Evolutionary conservation across 1,140 invertebrate genomes (phyloP).

Genomic region (Drosophila auraria): DNA sequence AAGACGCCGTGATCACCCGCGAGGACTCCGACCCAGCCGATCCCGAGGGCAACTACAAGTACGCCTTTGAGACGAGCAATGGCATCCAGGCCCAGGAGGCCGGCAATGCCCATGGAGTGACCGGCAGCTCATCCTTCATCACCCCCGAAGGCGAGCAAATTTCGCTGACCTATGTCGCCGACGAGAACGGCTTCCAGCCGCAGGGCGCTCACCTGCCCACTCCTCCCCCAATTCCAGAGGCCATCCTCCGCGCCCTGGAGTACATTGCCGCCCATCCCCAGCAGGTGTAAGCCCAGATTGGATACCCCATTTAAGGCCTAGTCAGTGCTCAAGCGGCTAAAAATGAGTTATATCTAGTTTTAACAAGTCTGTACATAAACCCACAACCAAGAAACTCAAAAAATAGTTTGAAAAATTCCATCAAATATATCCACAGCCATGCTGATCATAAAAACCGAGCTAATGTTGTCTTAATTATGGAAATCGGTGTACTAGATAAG

Average conservation of each 20-base stretch:
- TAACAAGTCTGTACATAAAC: slow-evolving; percentile 50
- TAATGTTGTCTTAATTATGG: slow-evolving; percentile 34
- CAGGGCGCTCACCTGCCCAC: slow-evolving; percentile 86
- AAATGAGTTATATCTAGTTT: slow-evolving; percentile 48
- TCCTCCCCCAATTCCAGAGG: slow-evolving; percentile 84
- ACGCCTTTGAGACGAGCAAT: slow-evolving; percentile 63
- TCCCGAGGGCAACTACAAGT: slow-evolving; percentile 63
- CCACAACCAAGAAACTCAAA: slow-evolving; percentile 15
- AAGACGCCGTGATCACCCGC: slow-evolving; percentile 53
- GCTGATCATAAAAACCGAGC: slow-evolving; percentile 37
- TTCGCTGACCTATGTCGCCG: slow-evolving; percentile 85
- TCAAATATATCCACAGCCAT: slow-evolving; percentile 38
- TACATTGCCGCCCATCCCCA: slow-evolving; percentile 85
- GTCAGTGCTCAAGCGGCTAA: slow-evolving; percentile 49
- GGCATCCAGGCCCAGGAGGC: slow-evolving; percentile 71
- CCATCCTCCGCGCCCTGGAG: slow-evolving; percentile 82
- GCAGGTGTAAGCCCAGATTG: background rate
- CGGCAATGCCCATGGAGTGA: slow-evolving; percentile 63
- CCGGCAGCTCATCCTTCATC: slow-evolving; percentile 40
- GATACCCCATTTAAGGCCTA: slow-evolving; percentile 37
- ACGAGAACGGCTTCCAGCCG: slow-evolving; percentile 86
- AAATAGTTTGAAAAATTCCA: slow-evolving; percentile 15
- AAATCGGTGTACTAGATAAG: slow-evolving; percentile 25
- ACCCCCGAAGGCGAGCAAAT: slow-evolving; percentile 71
- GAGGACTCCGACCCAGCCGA: slow-evolving; percentile 49